These are phyloP conservation scores for Bombus sibiricus DNA, from an alignment of 1,140 invertebrate species.

Conservation along the genomic window DNA sequence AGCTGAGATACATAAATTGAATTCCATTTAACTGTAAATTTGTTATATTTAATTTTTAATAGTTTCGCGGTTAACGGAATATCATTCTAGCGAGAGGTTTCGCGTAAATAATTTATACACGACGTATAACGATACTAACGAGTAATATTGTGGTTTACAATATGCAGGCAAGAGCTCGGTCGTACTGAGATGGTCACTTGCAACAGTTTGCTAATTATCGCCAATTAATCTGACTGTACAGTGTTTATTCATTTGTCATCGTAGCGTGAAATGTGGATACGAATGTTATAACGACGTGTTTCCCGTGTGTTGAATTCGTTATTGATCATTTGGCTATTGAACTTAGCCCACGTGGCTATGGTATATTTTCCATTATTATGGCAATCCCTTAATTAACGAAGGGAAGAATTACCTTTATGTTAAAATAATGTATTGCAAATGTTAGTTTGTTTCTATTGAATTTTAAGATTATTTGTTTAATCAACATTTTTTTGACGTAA, in stretches of 20 bases:
- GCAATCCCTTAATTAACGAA: background rate
- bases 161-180: background rate
- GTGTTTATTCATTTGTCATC: slow-evolving; percentile 15
- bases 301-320: slow-evolving; percentile 18
- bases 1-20: no score
- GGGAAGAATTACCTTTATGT: no score
- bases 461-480: background rate
- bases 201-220: slow-evolving; percentile 53
- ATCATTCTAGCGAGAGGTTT: no score
- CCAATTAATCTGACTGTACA: slow-evolving; percentile 39
- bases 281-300: slow-evolving; percentile 32
- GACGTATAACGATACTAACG: background rate
- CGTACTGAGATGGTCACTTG: slow-evolving; percentile 5
- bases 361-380: background rate
- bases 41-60: no score
- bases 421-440: background rate
- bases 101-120: background rate
- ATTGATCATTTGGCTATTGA: slow-evolving; percentile 29
- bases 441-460: background rate
- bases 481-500: background rate
- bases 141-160: slow-evolving; percentile 15
- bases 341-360: background rate
- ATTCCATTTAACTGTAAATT: no score
- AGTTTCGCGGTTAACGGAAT: no score
- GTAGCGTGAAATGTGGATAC: slow-evolving; percentile 8